Evolutionary conservation across 2,113 vertebrate species (phyloP).

Genomic region (Phrynosoma platyrhinos): DNA sequence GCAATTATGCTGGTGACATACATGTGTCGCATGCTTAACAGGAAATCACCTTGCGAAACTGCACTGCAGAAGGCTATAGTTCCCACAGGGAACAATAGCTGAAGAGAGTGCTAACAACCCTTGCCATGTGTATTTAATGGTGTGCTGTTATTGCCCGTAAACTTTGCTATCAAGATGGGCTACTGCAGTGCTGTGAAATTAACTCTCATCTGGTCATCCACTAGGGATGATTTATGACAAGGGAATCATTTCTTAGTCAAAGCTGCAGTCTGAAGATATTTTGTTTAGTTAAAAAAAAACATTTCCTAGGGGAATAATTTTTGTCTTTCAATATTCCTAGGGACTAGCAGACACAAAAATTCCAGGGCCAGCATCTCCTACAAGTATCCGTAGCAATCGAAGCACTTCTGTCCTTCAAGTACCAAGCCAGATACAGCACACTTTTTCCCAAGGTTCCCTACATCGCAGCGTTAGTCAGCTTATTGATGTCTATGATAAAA

Average conservation of each 20-base stretch:
- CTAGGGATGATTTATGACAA: background rate
- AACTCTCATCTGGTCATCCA: background rate
- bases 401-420: constrained; percentile 76
- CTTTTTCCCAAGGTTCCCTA: constrained; percentile 83
- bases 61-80: background rate
- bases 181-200: constrained; percentile 5
- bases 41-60: constrained; percentile 1
- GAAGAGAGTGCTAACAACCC: background rate
- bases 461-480: constrained; percentile 92
- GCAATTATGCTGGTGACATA: background rate
- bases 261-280: background rate
- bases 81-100: background rate
- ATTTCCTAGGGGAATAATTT: background rate
- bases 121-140: background rate
- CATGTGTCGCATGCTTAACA: constrained; percentile 10
- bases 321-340: constrained; percentile 68
- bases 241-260: background rate
- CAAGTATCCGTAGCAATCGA: constrained; percentile 71
- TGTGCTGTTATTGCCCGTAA: constrained; percentile 7
- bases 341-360: constrained; percentile 88
- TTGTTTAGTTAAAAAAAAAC: background rate
- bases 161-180: constrained; percentile 3
- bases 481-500: constrained; percentile 84
- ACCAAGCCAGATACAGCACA: constrained; percentile 77
- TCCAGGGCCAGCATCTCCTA: constrained; percentile 70